Base-by-base conservation (phyloP, 2,797 vertebrate genomes). In the Aselliscus stoliczkanus region DNA sequence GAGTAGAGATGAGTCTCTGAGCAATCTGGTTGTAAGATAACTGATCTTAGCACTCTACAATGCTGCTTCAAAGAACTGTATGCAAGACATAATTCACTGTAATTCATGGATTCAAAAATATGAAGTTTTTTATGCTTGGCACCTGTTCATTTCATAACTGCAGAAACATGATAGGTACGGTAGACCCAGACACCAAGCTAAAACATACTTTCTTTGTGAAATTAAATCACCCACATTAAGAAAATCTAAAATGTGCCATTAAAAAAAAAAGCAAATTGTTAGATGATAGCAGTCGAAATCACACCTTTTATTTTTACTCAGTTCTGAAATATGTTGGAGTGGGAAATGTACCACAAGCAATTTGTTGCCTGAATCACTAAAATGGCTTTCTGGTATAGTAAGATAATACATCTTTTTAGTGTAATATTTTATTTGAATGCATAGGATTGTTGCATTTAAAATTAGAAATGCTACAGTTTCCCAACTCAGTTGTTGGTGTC, bases 271-370 rank as follows among this genome's bases (percentile, higher is more conserved):
- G 92, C 77, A 94, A 97, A 97, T 73, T 96, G 90, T 88, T 90
- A 94, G 79, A 14, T 67, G 65, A 93, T 50, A 91, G 65, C 37
- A 80, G 58, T 96, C 60, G 20, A 80, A 97, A 94, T 84, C 83
- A 60, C 90, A 96, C 84, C 81, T 96, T 97, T 95, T 95, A 93
- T 95, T 97, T 98, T 95, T 95, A 90, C 93, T 97, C 95, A 47
- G 62, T 90, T 97, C 92, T 87, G 20, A 67, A 97, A 94, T 93
- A 95, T 37, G 31, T 72, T 96, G 14, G 84, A 96, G 76, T 56
- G 95, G 79, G 97, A 96, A 96, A 97, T 96, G 96, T 95, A 96
- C 67, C 76, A 39, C 42, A 58, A 93, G 62, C 90, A 97, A 93
- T 97, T 97, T 98, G 87, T 93, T 95, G 87, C 88, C 85, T 97